Evolutionary conservation across 1,140 invertebrate genomes (phyloP), one percentile per base, ranked within the genome.

Genomic region (Chironomus striatipennis): DNA sequence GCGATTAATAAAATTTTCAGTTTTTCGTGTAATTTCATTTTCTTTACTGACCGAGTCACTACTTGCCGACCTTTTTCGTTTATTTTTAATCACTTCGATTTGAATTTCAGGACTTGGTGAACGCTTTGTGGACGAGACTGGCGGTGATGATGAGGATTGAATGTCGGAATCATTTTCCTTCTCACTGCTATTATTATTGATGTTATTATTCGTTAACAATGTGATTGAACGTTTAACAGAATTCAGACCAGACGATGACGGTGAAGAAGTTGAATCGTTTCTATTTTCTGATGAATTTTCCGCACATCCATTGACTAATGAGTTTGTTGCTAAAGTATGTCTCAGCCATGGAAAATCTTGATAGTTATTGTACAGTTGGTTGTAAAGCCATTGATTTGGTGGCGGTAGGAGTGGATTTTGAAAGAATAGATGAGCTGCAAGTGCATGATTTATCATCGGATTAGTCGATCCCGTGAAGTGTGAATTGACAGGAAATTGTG

Each of bases 321-420:
- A 76, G 0, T 70, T 70, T 6, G 65, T 17, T 9, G 65, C 78
- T 75, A 8, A 77, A 77, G 2, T 77, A 20, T 76, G 79, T 21
- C 81, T 80, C 76, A 87, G 81, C 88, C 89, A 89, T 2, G 83
- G 82, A 77, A 87, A 86, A 77, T 88, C 88, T 74, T 84, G 83
- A 76, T 88, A 88, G 74, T 79, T 83, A 43, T 80, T 83, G 77
- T 90, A 90, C 1, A 91, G 83, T 78, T 90, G 89, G 0, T 88
- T 89, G 79, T 91, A 91, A 0, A 91, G 81, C 89, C 89, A 91
- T 74, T 90, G 89, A 43, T 88, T 88, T 1, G 89, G 88, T 3
- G 89, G 88, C n/a, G 89, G 88, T 57, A 90, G 78, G 8, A 91
- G 81, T 0, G 90, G 89, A 4, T 88, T 86, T 78, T 90, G 90